A percentile compares a stretch with the other conserved stretches of the same genome.
Evolutionary conservation across 2,113 vertebrate genomes (phyloP).

Genomic region (Recurvirostra avosetta): DNA sequence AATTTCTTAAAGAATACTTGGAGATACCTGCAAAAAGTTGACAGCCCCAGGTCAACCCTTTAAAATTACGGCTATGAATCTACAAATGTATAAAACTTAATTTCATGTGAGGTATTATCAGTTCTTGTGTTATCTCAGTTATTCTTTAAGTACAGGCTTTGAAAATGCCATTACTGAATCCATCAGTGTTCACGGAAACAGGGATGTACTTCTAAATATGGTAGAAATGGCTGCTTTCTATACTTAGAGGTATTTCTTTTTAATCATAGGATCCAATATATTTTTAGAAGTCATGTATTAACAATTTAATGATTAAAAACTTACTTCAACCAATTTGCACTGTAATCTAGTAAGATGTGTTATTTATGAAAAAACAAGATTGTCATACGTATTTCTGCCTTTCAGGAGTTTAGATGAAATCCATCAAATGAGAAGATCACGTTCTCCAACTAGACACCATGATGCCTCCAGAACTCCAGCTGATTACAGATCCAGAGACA

Average conservation of each 20-base stretch:
- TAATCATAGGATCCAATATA: background rate
- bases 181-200: background rate
- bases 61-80: background rate
- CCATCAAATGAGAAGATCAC: conserved; percentile 91
- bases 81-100: background rate
- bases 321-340: background rate
- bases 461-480: conserved; percentile 86
- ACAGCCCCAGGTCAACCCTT: background rate
- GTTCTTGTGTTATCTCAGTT: background rate
- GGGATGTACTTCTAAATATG: background rate
- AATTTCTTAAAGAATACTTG: background rate
- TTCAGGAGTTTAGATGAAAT: conserved; percentile 98
- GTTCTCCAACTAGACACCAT: conserved; percentile 90
- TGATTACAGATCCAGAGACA: conserved; percentile 84
- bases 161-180: background rate
- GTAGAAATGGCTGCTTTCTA: background rate
- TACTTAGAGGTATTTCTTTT: background rate
- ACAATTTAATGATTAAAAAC: background rate
- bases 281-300: background rate
- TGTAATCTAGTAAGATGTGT: background rate
- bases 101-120: background rate
- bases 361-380: background rate
- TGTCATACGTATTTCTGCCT: background rate
- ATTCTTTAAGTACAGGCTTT: background rate
- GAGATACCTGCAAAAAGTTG: background rate